Evolutionary conservation across 1,140 invertebrate genomes (phyloP), one percentile per base, ranked within the genome.

Genomic region (Helicoverpa zea): DNA sequence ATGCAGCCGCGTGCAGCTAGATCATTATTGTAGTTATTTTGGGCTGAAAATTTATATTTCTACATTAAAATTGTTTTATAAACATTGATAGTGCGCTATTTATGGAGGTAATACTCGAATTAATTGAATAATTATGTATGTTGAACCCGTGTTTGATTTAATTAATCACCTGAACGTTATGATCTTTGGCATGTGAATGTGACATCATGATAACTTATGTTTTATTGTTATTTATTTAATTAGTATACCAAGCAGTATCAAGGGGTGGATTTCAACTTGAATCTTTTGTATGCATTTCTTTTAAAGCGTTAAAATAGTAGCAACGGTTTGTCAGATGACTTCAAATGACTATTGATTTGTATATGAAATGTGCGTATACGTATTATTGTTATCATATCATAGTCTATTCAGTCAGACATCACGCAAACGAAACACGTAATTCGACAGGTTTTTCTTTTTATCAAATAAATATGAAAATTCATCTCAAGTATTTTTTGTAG

Each of bases 1-100:
- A 74, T 76, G 58, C 14, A 16, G 47, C 56, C 35, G 56, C 72
- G 73, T 76, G 73, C 51, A 18, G 2, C 9, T 75, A 23, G 4
- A 54, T 49, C 56, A 61, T 76, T 76, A 61, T 13, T 49, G 23
- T 52, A 52, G 35, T 43, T 43, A n/a, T 70, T 51, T 13, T 16
- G n/a, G 54, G 4, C 73, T 43, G 35, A 14, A 59, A 61, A 61
- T 58, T 14, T 72, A 52, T 30, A 73, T 16, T 23, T n/a, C 30
- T 64, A 73, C 52, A 56, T 73, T 35, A 56, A 61, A 43, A 29
- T 63, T 63, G 18, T 76, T 74, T 43, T 73, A 58, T 35, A 35
- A 58, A 73, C 49, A 58, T 73, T 49, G 66, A 72, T 70, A 79
- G 58, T 51, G 23, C 66, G 43, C 43, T 49, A 68, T 68, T 68